Conservation (phyloP, 1,140 invertebrate species). For the Homalodisca vitripennis region DNA sequence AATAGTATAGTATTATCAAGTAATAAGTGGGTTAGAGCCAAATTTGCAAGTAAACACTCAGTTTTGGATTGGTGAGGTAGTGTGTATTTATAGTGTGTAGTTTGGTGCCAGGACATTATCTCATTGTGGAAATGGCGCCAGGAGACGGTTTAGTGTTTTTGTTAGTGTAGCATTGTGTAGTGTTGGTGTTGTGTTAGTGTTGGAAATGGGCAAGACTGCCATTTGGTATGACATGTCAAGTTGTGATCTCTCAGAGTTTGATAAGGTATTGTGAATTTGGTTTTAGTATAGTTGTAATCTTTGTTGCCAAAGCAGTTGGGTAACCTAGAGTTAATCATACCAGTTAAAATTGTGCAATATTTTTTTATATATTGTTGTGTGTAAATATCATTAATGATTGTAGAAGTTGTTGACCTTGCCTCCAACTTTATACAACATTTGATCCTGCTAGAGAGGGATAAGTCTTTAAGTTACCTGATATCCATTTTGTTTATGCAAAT, state of each 20-base stretch:
- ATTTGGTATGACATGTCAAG: conserved; percentile 6
- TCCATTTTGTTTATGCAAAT: too few relatives aligned
- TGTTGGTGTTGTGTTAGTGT: background rate
- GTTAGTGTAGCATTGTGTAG: background rate
- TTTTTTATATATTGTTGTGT: too few relatives aligned
- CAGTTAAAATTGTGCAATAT: too few relatives aligned
- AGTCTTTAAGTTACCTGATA: too few relatives aligned
- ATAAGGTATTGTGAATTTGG: background rate
- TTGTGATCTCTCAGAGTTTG: background rate
- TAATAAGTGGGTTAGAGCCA: background rate
- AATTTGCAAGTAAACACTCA: conserved; percentile 1
- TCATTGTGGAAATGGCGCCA: background rate
- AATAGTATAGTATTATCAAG: too few relatives aligned
- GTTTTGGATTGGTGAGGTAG: background rate
- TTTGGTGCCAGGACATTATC: background rate
- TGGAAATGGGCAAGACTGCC: conserved; percentile 7
- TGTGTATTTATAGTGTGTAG: conserved; percentile 1
- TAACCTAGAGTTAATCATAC: too few relatives aligned
- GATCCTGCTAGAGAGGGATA: too few relatives aligned
- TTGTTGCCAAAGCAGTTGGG: too few relatives aligned
- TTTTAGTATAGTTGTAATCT: too few relatives aligned
- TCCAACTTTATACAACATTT: too few relatives aligned
- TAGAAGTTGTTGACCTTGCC: too few relatives aligned
- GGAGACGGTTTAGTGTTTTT: background rate
- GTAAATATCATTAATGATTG: too few relatives aligned